Percentiles rank a stretch among this genome's conserved stretches.
Conservation (phyloP, 2,797 vertebrate genomes). For the Falco novaeseelandiae region DNA sequence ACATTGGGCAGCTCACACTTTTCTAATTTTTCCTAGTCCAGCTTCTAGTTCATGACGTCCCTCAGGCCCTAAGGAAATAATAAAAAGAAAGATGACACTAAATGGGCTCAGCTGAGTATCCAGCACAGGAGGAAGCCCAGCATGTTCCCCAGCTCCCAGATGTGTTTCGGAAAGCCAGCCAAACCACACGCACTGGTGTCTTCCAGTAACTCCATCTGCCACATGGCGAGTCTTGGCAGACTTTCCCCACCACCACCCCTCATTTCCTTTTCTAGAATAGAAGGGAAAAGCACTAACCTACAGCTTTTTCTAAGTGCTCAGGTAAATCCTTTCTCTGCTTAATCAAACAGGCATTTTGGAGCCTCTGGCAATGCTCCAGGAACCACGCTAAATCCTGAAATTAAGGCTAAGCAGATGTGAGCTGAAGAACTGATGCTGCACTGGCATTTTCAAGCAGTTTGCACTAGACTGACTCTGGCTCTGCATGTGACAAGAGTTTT, state of each 20-base stretch:
- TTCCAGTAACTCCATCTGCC: neutral
- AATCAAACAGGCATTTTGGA: neutral
- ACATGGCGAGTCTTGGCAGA: neutral
- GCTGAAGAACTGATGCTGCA: neutral
- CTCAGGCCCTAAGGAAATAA: constrained; percentile 2
- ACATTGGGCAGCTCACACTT: neutral
- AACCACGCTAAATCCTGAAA: neutral
- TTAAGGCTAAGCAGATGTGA: neutral
- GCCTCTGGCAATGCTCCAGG: neutral
- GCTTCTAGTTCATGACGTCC: neutral
- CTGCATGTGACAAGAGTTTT: neutral
- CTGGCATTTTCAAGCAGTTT: neutral
- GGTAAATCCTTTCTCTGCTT: neutral
- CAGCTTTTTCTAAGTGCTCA: neutral
- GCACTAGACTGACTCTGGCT: neutral
- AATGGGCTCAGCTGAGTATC: neutral
- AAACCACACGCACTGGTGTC: neutral
- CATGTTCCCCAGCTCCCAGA: neutral
- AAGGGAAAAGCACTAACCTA: neutral
- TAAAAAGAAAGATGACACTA: constrained; percentile 1
- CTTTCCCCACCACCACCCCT: neutral
- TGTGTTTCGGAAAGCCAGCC: neutral
- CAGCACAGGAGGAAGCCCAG: neutral
- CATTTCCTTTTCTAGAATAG: neutral
- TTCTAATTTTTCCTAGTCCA: neutral